These are phyloP conservation scores for Oscheius sp. DNA, from an alignment of 1,140 invertebrate genomes.

Conservation along the genomic window DNA sequence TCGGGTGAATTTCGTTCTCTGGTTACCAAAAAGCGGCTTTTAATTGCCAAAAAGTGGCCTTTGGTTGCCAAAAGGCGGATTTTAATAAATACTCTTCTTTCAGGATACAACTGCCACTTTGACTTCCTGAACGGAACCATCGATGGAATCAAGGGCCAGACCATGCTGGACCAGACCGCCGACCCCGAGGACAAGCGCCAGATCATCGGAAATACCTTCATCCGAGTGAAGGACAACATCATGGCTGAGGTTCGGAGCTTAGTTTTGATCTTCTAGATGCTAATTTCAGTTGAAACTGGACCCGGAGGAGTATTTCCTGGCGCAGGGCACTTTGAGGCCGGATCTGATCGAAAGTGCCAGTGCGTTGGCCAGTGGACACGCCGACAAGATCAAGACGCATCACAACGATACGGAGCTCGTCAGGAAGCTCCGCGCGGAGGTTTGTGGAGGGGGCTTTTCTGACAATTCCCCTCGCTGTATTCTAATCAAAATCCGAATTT, in stretches of 20 bases:
- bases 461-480: no score
- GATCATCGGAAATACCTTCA: slow-evolving; percentile 98
- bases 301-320: slow-evolving; percentile 53
- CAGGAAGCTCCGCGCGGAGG: slow-evolving; percentile 73
- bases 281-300: slow-evolving; percentile 45
- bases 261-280: slow-evolving; percentile 2
- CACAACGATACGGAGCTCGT: slow-evolving; percentile 97
- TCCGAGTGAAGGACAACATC: slow-evolving; percentile 65
- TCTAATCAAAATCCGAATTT: neutral
- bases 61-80: no score
- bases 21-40: no score
- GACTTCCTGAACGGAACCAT: slow-evolving; percentile 48
- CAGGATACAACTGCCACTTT: slow-evolving; percentile 48
- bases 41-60: no score
- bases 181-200: slow-evolving; percentile 94
- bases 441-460: no score
- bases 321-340: slow-evolving; percentile 76
- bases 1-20: no score
- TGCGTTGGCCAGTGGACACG: slow-evolving; percentile 74
- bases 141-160: slow-evolving; percentile 22
- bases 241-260: slow-evolving; percentile 42
- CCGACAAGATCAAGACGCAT: slow-evolving; percentile 98
- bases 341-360: slow-evolving; percentile 98
- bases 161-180: slow-evolving; percentile 77
- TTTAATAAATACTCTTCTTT: slow-evolving; percentile 13